phyloP scores from a whole-genome alignment of 2,797 vertebrate species.

The Pseudotriccus pelzelni region DNA sequence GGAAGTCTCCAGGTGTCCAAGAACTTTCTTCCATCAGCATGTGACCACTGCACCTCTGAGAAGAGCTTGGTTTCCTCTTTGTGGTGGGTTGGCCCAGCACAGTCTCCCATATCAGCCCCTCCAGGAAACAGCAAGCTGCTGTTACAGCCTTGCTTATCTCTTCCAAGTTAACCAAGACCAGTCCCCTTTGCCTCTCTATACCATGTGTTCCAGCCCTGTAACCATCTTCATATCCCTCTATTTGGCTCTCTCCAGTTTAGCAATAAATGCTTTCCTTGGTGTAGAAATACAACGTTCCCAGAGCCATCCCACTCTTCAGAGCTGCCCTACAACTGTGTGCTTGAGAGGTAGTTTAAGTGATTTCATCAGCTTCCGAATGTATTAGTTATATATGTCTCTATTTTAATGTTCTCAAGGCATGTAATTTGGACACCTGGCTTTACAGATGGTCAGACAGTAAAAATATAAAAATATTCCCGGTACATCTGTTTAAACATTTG shows the following conservation, averaged over 20 bases:
- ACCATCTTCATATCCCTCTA: not conserved
- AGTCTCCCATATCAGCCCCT: not conserved
- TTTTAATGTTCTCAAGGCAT: conserved; percentile 1
- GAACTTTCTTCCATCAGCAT: not conserved
- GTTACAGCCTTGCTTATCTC: not conserved
- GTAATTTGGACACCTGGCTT: conserved; percentile 33
- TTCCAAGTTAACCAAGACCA: not conserved
- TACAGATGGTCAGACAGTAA: conserved; percentile 33
- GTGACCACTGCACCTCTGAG: not conserved
- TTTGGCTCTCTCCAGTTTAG: not conserved
- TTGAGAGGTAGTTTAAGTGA: not conserved
- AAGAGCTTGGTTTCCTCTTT: not conserved
- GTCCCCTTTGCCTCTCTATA: not conserved
- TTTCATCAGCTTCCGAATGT: not conserved
- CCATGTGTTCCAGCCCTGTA: not conserved
- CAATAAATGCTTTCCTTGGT: not conserved
- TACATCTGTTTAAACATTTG: conserved; percentile 49
- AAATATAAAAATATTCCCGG: conserved; percentile 13
- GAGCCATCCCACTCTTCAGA: not conserved
- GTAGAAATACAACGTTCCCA: not conserved
- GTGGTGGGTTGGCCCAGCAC: too few species aligned
- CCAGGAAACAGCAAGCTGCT: not conserved
- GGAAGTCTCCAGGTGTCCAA: not conserved
- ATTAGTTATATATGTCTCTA: not conserved
- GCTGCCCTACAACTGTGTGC: not conserved